Evolutionary conservation across 2,888 invertebrate species (phyloP).

Genomic region (Drosophila quasianomalipes): DNA sequence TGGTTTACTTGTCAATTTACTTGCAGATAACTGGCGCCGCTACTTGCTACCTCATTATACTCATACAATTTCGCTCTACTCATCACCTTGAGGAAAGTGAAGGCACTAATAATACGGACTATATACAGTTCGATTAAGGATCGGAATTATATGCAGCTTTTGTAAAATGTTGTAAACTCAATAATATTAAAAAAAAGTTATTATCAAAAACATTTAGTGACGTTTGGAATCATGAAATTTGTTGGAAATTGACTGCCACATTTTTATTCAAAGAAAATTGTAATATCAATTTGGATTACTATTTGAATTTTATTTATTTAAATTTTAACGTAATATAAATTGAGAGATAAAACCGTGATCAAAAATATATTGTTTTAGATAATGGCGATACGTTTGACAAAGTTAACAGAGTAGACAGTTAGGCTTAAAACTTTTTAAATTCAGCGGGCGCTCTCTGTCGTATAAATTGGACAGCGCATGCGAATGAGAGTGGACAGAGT

Average conservation of each 20-base stretch:
- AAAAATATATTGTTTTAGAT: neutral
- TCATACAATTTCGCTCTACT: conserved; percentile 83
- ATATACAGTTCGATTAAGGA: neutral
- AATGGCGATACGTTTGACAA: neutral
- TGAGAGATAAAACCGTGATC: neutral
- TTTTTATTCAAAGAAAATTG: too few relatives aligned
- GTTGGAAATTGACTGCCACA: too few relatives aligned
- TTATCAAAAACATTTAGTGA: neutral
- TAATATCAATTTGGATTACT: neutral
- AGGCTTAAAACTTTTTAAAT: neutral
- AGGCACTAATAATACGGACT: conserved; percentile 33
- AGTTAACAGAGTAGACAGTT: neutral
- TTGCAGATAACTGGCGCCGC: conserved; percentile 84
- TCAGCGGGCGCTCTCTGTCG: neutral
- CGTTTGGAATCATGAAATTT: neutral
- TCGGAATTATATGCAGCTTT: neutral
- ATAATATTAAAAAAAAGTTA: conserved; percentile 9
- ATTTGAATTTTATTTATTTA: too few relatives aligned
- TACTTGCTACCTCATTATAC: conserved; percentile 85
- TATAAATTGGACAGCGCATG: conserved; percentile 4
- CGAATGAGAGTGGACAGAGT: neutral
- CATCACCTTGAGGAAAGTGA: conserved; percentile 62
- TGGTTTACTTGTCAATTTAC: neutral
- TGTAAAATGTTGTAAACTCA: conserved; percentile 13
- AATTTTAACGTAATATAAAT: neutral